Percentiles rank a stretch among this genome's conserved stretches.
Evolutionary conservation across 2,888 invertebrate species (phyloP).

Genomic region (Drepana falcataria): DNA sequence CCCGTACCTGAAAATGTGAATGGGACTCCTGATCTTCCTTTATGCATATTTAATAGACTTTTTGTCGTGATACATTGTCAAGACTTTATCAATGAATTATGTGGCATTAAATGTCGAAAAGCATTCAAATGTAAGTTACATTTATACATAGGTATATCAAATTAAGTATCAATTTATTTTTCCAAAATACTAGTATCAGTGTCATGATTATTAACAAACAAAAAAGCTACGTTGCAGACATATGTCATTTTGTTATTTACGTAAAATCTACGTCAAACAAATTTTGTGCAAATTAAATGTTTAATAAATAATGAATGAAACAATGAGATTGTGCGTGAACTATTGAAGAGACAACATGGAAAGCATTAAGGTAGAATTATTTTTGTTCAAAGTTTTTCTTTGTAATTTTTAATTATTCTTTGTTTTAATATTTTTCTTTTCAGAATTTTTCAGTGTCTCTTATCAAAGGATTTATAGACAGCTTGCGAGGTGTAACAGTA

Average conservation of each 20-base stretch:
- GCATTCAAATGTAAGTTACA: too few relatives aligned
- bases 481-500: conserved; percentile 86
- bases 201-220: too few relatives aligned
- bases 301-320: conserved; percentile 13
- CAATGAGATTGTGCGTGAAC: conserved; percentile 36
- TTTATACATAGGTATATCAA: too few relatives aligned
- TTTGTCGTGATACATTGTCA: too few relatives aligned
- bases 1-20: too few relatives aligned
- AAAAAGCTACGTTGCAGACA: too few relatives aligned
- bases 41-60: too few relatives aligned
- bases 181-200: too few relatives aligned
- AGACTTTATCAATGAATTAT: too few relatives aligned
- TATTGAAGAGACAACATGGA: conserved; percentile 38
- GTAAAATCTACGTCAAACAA: conserved; percentile 22
- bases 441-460: conserved; percentile 83
- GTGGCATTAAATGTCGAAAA: too few relatives aligned
- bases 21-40: too few relatives aligned
- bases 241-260: conserved; percentile 7
- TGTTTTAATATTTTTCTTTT: conserved; percentile 46
- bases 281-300: conserved; percentile 1
- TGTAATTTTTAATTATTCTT: conserved; percentile 17
- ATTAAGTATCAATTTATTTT: too few relatives aligned
- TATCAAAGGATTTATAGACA: conserved; percentile 86
- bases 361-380: conserved; percentile 45
- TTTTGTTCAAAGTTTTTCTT: not conserved